These are phyloP conservation scores for Whitmania pigra DNA, from an alignment of 1,140 invertebrate species.

Conservation along the genomic window DNA sequence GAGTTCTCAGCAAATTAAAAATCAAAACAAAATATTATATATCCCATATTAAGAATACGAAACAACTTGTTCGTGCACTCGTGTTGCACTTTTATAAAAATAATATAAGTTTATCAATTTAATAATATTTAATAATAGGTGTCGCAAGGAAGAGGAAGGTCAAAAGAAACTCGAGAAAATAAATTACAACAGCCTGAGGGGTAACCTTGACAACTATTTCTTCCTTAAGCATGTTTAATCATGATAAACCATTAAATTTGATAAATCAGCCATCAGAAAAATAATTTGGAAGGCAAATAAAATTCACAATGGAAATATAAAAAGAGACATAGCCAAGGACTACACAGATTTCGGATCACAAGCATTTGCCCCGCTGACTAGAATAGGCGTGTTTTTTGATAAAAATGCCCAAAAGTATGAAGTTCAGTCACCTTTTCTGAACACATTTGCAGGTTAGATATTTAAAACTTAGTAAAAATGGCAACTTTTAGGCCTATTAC, in stretches of 20 bases:
- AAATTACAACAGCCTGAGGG: conserved; percentile 1
- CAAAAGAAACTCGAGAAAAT: conserved; percentile 18
- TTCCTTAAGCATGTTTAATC: background rate
- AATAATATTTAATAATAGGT: no score
- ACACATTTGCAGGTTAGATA: conserved; percentile 35
- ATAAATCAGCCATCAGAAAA: conserved; percentile 31
- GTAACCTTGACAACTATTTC: background rate
- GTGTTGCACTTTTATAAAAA: background rate
- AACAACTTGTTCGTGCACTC: no score
- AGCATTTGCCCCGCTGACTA: conserved; percentile 40
- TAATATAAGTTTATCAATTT: no score
- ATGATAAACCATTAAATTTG: background rate
- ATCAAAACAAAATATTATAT: background rate
- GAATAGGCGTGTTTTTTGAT: conserved; percentile 42
- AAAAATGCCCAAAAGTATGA: conserved; percentile 40
- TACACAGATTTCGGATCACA: conserved; percentile 37
- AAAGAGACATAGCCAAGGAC: conserved; percentile 37
- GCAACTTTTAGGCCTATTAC: no score
- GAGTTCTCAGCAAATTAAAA: background rate
- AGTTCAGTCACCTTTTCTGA: conserved; percentile 37
- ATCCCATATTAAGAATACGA: background rate
- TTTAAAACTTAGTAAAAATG: background rate
- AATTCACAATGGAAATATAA: conserved; percentile 33
- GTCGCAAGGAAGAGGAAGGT: conserved; percentile 20
- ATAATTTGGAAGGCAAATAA: conserved; percentile 33